phyloP scores from a whole-genome alignment of 2,888 invertebrate genomes.

The Platycheirus rosarum region DNA sequence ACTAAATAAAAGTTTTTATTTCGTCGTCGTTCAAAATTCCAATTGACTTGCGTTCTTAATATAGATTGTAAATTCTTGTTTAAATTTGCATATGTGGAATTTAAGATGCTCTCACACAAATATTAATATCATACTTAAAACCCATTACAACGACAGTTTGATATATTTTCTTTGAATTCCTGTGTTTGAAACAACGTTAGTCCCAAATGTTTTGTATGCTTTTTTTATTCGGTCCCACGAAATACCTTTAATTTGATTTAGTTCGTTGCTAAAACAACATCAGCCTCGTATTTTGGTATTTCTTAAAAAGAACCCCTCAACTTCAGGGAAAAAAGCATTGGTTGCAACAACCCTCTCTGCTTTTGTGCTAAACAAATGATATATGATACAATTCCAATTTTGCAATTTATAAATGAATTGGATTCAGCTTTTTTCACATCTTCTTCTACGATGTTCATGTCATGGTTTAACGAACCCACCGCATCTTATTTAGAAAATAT shows the following conservation, averaged over 20 bases:
- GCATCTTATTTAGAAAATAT: constrained; percentile 32
- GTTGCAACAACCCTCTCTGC: neutral
- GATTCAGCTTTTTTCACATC: constrained; percentile 4
- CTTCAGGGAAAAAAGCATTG: neutral
- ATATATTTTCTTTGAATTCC: constrained; percentile 40
- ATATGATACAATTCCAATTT: constrained; percentile 64
- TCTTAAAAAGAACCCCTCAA: constrained; percentile 15
- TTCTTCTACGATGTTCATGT: constrained; percentile 19
- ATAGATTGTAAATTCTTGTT: too few species aligned
- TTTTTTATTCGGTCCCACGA: constrained; percentile 15
- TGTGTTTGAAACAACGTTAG: constrained; percentile 46
- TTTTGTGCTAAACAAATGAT: constrained; percentile 29
- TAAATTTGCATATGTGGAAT: too few species aligned
- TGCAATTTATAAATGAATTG: constrained; percentile 67
- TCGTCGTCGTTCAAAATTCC: too few species aligned
- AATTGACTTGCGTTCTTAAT: too few species aligned
- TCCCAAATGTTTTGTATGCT: constrained; percentile 56
- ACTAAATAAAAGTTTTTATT: too few species aligned
- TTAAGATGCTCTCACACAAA: too few species aligned
- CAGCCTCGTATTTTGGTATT: constrained; percentile 29
- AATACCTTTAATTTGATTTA: constrained; percentile 63
- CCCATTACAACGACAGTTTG: constrained; percentile 55
- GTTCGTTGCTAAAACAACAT: constrained; percentile 62
- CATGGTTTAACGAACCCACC: constrained; percentile 57
- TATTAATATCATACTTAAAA: constrained; percentile 19